These are phyloP conservation scores for Setipinna tenuifilis DNA, from an alignment of 2,797 vertebrate species.

Conservation along the genomic window DNA sequence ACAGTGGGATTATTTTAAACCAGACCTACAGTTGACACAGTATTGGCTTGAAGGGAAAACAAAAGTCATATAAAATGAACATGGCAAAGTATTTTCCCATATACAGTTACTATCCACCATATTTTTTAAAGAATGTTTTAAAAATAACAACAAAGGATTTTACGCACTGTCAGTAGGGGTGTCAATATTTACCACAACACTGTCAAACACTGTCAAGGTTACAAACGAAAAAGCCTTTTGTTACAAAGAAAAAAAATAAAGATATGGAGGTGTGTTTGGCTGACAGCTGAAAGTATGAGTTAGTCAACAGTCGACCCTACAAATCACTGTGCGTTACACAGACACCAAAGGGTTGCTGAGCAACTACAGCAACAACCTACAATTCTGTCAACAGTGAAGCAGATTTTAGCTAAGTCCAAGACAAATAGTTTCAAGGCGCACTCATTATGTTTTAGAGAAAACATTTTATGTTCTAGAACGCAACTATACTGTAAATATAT, in stretches of 20 bases:
- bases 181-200: constrained; percentile 54
- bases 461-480: neutral
- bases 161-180: constrained; percentile 41
- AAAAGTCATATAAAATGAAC: constrained; percentile 8
- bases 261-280: constrained; percentile 11
- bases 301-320: neutral
- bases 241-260: neutral
- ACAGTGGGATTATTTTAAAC: neutral
- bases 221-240: constrained; percentile 36
- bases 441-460: neutral
- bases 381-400: neutral
- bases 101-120: constrained; percentile 29
- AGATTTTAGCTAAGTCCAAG: neutral
- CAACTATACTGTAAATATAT: neutral
- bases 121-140: neutral
- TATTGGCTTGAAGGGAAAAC: constrained; percentile 16
- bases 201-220: constrained; percentile 45
- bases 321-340: neutral
- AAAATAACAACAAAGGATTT: constrained; percentile 32
- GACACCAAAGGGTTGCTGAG: neutral
- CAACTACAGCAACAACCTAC: neutral
- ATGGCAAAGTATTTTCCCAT: neutral
- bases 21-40: constrained; percentile 10
- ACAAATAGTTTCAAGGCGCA: neutral
- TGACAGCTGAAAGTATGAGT: neutral